Evolutionary conservation across 2,113 vertebrate genomes (phyloP), one percentile per base, ranked within the genome.

Genomic region (Mormyrus iriodes): DNA sequence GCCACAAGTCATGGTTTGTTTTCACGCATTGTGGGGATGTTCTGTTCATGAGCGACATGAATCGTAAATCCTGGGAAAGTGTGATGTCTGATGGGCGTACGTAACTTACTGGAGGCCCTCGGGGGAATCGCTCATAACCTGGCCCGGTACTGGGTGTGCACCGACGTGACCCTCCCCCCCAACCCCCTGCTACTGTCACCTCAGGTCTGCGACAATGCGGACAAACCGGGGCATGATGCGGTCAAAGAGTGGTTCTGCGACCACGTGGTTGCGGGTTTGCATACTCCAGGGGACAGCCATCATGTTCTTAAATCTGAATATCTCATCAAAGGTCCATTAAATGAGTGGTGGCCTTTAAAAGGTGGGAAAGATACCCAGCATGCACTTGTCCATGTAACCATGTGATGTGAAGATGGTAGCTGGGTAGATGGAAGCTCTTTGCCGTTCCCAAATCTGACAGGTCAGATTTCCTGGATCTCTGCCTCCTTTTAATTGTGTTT

Each of bases 21-120:
- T 96, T 95, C 93, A 94, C 93, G 92, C 93, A 93, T 94, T 95
- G 95, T 94, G 93, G 92, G 95, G 94, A 95, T 96, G 95, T 95
- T 95, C 95, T 95, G 96, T 96, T 96, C 94, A 95, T 95, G 94
- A 95, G 95, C 94, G 95, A 95, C 95, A 96, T 95, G 92, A 95
- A 95, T 95, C 94, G 95, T 95, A 95, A 95, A 95, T 95, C 95
- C 96, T 93, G 91, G 93, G 94, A 95, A 96, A 95, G 93, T 94
- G 93, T 94, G 93, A 91, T 91, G 88, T 94, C 95, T 96, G 94
- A 95, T 95, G 95, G 95, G 95, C 95, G 95, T 95, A 94, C 95
- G 95, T 95, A 95, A 95, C 95, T 95, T 94, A 3, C 21, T 19
- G 44, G 8, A 94, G 93, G 94, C 95, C 95, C 94, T 94, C 92